Conservation (phyloP, 2,797 vertebrate genomes). For the Morelia viridis region DNA sequence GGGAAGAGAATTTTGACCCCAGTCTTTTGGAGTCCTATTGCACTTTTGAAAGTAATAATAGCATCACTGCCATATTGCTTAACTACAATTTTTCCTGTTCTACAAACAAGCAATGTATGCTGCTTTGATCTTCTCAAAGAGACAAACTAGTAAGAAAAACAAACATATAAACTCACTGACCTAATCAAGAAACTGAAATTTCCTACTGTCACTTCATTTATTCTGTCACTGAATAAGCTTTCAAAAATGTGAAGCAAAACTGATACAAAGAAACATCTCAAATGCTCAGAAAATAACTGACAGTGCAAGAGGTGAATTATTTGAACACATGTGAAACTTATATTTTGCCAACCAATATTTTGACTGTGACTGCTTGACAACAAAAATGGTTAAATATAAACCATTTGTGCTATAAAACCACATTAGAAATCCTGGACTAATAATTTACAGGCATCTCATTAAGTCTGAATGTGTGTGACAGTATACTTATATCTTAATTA, state of each 20-base stretch:
- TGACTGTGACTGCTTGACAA: neutral
- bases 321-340: neutral
- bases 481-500: neutral
- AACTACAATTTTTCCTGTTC: too few species aligned
- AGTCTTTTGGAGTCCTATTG: too few species aligned
- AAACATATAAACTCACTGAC: too few species aligned
- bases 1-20: too few species aligned
- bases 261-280: neutral
- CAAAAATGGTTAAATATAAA: neutral
- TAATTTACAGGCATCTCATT: neutral
- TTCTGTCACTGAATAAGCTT: neutral
- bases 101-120: too few species aligned
- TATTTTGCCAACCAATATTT: neutral
- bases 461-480: neutral
- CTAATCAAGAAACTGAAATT: too few species aligned
- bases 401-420: neutral
- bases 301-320: neutral
- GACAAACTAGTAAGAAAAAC: too few species aligned
- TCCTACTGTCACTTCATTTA: too few species aligned
- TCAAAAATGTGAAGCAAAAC: neutral
- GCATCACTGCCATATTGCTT: too few species aligned
- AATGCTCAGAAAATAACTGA: neutral
- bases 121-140: too few species aligned
- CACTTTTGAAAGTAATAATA: too few species aligned
- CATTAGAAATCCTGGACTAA: neutral